These are phyloP conservation scores for Synanthedon vespiformis DNA, from an alignment of 2,888 invertebrate genomes.

Conservation along the genomic window DNA sequence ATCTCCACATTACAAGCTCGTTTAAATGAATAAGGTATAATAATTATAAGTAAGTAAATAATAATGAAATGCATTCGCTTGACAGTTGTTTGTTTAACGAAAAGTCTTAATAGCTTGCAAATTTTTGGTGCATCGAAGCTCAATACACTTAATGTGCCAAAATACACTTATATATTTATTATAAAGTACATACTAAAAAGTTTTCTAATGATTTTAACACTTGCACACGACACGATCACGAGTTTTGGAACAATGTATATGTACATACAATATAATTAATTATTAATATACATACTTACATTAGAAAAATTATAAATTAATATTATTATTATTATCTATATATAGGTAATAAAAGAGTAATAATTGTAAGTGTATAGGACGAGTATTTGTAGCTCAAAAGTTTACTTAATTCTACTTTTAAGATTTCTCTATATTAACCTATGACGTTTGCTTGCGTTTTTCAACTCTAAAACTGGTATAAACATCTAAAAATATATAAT, in stretches of 20 bases:
- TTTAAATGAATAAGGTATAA: too few species aligned
- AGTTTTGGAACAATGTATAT: slow-evolving; percentile 64
- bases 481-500: too few species aligned
- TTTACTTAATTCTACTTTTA: slow-evolving; percentile 30
- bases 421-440: slow-evolving; percentile 40
- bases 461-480: slow-evolving; percentile 6
- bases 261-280: slow-evolving; percentile 47
- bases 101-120: slow-evolving; percentile 32
- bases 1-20: too few species aligned
- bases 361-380: slow-evolving; percentile 35
- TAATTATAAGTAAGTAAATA: not conserved
- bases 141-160: slow-evolving; percentile 52
- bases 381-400: slow-evolving; percentile 56
- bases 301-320: slow-evolving; percentile 20
- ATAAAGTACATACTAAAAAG: slow-evolving; percentile 10
- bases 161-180: slow-evolving; percentile 20
- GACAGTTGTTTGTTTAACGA: slow-evolving; percentile 9
- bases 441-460: slow-evolving; percentile 1
- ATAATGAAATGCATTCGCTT: not conserved
- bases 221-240: slow-evolving; percentile 27
- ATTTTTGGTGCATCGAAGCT: slow-evolving; percentile 30
- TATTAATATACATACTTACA: slow-evolving; percentile 23
- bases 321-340: slow-evolving; percentile 12
- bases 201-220: slow-evolving; percentile 18
- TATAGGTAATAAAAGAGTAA: slow-evolving; percentile 22